Evolutionary conservation across 2,888 invertebrate genomes (phyloP).

Genomic region (Subacronicta megacephala): DNA sequence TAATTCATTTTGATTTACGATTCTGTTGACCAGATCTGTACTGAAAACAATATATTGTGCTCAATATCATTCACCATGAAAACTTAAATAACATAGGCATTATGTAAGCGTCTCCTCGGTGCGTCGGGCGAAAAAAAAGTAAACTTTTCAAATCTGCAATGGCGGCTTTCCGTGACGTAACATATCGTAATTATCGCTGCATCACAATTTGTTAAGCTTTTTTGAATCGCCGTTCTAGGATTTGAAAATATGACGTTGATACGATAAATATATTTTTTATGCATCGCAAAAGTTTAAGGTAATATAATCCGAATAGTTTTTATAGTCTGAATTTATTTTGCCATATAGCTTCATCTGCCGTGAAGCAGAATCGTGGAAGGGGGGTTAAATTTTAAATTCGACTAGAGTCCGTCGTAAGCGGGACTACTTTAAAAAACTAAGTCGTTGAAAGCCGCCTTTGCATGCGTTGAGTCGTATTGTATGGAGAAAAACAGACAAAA

Average conservation of each 20-base stretch:
- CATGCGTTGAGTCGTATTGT: conserved; percentile 47
- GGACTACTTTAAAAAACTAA: conserved; percentile 27
- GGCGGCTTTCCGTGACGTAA: conserved; percentile 53
- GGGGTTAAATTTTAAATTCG: background rate
- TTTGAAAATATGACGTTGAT: conserved; percentile 1
- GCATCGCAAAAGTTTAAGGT: background rate
- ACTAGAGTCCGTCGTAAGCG: conserved; percentile 22
- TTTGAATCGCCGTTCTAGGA: conserved; percentile 10
- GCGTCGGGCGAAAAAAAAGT: conserved; percentile 39
- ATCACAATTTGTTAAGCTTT: conserved; percentile 39
- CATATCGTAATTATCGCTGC: conserved; percentile 19
- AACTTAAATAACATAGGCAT: conserved; percentile 24
- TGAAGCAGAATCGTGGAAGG: background rate
- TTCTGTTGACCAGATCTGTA: conserved; percentile 12
- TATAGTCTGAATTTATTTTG: background rate
- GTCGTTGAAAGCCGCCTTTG: conserved; percentile 57
- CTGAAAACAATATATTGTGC: conserved; percentile 30
- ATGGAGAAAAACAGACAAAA: background rate
- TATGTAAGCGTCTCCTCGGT: conserved; percentile 43
- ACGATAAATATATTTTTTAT: too few species aligned
- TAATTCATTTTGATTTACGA: background rate
- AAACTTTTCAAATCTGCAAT: conserved; percentile 48
- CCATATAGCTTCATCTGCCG: too few species aligned
- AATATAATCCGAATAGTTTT: background rate
- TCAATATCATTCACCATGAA: conserved; percentile 36